A percentile compares a stretch with the other conserved stretches of the same genome.
phyloP scores from a whole-genome alignment of 2,113 vertebrate species.

The Columba janthina region DNA sequence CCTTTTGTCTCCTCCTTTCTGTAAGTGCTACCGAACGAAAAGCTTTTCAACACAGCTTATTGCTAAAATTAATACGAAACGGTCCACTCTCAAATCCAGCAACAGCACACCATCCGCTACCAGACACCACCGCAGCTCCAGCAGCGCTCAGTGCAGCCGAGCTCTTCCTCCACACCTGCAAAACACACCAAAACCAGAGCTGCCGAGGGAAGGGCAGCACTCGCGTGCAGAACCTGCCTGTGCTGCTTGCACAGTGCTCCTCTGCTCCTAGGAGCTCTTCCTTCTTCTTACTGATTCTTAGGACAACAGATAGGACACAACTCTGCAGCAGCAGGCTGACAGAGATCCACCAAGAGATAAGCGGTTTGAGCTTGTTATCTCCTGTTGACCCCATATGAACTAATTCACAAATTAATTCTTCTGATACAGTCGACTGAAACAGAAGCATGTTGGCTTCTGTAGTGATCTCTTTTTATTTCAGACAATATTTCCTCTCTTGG shows the following conservation, averaged over 20 bases:
- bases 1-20: not conserved
- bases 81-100: not conserved
- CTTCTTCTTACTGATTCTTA: not conserved
- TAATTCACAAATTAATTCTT: not conserved
- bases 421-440: not conserved
- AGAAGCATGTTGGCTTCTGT: not conserved
- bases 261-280: not conserved
- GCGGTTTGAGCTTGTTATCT: not conserved
- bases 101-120: not conserved
- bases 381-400: not conserved
- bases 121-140: not conserved
- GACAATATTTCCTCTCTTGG: not conserved
- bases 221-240: not conserved
- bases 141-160: not conserved
- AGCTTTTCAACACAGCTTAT: not conserved
- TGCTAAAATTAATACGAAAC: not conserved
- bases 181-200: not conserved
- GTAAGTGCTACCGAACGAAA: not conserved
- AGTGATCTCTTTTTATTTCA: not conserved
- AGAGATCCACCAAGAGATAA: not conserved
- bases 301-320: not conserved
- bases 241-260: not conserved
- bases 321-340: not conserved
- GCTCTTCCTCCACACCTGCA: not conserved
- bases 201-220: not conserved